Evolutionary conservation across 1,140 invertebrate species (phyloP).

Genomic region (Trichonephila clavipes): DNA sequence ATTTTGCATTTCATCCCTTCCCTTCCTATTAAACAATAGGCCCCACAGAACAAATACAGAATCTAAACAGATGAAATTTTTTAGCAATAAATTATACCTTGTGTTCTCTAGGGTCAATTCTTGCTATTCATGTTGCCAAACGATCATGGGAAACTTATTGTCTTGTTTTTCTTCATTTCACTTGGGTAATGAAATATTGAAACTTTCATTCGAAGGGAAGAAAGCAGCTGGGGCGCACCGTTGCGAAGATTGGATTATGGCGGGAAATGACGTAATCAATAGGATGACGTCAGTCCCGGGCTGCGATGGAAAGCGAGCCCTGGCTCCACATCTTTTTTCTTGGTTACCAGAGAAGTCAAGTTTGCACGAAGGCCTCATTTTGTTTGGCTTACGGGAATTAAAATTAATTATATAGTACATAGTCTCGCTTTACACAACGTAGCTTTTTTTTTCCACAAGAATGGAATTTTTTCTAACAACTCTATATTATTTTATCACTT

Average conservation of each 20-base stretch:
- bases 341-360: background rate
- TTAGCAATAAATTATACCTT: conserved; percentile 62
- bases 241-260: conserved; percentile 76
- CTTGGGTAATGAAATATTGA: conserved; percentile 76
- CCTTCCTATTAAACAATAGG: background rate
- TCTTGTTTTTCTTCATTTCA: conserved; percentile 65
- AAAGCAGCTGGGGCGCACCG: conserved; percentile 62
- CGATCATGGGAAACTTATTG: conserved; percentile 57
- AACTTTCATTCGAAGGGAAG: conserved; percentile 64
- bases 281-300: conserved; percentile 70
- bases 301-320: conserved; percentile 55
- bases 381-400: background rate
- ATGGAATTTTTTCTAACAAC: too few relatives aligned
- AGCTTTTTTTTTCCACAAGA: too few relatives aligned
- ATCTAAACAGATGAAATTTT: conserved; percentile 28
- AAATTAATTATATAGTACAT: too few relatives aligned
- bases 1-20: background rate
- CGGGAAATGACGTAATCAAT: conserved; percentile 76
- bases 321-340: conserved; percentile 40
- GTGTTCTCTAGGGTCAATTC: background rate
- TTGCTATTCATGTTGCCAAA: conserved; percentile 48
- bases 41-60: background rate
- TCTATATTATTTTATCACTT: too few relatives aligned
- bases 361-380: background rate
- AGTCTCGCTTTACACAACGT: too few relatives aligned